Conservation (phyloP, 2,113 vertebrate species). For the Istiophorus platypterus region DNA sequence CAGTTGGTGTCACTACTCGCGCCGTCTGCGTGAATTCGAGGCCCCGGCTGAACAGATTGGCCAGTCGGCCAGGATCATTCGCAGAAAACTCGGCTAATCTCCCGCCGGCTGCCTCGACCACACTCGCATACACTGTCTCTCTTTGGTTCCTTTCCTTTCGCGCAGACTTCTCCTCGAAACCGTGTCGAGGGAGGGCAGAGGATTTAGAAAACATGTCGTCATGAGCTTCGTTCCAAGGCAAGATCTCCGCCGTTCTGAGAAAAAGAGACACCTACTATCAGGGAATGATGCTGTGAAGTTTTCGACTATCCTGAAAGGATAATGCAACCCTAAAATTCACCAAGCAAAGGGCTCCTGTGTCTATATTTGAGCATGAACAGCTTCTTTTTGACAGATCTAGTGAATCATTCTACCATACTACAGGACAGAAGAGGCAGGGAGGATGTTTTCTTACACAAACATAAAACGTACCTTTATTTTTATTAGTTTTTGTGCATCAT, state of each 20-base stretch:
- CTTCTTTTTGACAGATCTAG: background rate
- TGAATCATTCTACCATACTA: no score
- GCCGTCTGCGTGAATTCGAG: slow-evolving; percentile 80
- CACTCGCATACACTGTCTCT: slow-evolving; percentile 63
- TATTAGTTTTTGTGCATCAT: no score
- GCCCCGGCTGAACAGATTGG: slow-evolving; percentile 81
- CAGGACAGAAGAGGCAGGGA: no score
- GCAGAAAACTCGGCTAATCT: slow-evolving; percentile 79
- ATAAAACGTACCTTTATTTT: no score
- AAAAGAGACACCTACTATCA: slow-evolving; percentile 59
- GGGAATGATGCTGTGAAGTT: slow-evolving; percentile 34
- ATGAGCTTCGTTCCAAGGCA: slow-evolving; percentile 50
- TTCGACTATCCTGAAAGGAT: slow-evolving; percentile 37
- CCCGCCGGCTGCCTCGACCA: slow-evolving; percentile 76
- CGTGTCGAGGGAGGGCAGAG: slow-evolving; percentile 62
- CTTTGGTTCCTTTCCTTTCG: slow-evolving; percentile 45
- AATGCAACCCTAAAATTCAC: slow-evolving; percentile 5
- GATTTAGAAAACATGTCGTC: slow-evolving; percentile 71
- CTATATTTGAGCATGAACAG: no score
- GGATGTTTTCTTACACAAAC: no score
- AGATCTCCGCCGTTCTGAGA: slow-evolving; percentile 23
- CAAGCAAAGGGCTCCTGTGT: no score
- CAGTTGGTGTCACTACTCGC: slow-evolving; percentile 81
- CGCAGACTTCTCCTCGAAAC: slow-evolving; percentile 59
- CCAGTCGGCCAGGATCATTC: slow-evolving; percentile 82